Conservation (phyloP, 1,140 invertebrate genomes). For the Drosophila ambigua region DNA sequence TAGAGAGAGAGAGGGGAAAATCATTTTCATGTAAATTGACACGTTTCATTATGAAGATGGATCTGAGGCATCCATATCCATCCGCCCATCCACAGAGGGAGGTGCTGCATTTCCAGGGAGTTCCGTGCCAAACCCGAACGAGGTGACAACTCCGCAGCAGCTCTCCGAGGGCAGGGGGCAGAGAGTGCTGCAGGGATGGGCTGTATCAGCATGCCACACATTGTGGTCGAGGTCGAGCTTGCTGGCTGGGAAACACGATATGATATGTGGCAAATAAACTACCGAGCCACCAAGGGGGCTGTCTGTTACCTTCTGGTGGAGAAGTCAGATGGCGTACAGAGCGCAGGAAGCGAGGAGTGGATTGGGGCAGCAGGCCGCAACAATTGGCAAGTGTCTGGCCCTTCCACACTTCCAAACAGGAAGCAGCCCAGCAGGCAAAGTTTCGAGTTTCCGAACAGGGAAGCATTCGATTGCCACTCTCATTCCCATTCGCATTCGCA, state of each 20-base stretch:
- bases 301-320: neutral
- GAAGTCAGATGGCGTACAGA: neutral
- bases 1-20: slow-evolving; percentile 28
- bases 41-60: slow-evolving; percentile 60
- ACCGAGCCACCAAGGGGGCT: slow-evolving; percentile 10
- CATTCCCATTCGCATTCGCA: no score
- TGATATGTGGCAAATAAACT: slow-evolving; percentile 45
- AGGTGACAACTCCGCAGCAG: slow-evolving; percentile 7
- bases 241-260: slow-evolving; percentile 36
- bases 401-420: slow-evolving; percentile 18
- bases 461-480: neutral
- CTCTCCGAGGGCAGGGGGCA: no score
- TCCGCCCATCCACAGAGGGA: slow-evolving; percentile 3
- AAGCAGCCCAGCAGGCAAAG: slow-evolving; percentile 25
- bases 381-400: slow-evolving; percentile 22
- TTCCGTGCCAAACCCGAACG: slow-evolving; percentile 11
- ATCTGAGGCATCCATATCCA: slow-evolving; percentile 10
- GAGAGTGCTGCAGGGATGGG: neutral
- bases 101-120: neutral
- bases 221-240: slow-evolving; percentile 16
- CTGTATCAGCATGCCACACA: slow-evolving; percentile 29
- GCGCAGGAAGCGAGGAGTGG: neutral
- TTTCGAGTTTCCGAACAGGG: slow-evolving; percentile 28
- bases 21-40: slow-evolving; percentile 62
- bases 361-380: slow-evolving; percentile 1